Conservation (phyloP, 1,140 invertebrate species). For the Zaprionus camerounensis region DNA sequence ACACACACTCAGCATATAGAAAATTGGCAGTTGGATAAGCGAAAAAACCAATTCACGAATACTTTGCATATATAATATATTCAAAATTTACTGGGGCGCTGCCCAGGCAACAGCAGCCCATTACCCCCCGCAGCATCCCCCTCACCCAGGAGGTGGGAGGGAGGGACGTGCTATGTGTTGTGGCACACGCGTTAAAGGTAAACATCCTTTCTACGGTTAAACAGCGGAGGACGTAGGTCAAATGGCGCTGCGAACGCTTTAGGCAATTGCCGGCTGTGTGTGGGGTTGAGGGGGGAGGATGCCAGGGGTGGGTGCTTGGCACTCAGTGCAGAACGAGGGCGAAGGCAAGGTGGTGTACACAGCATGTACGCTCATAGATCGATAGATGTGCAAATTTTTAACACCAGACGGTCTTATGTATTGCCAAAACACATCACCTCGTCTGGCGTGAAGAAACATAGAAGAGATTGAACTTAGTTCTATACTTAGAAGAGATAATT, state of each 20-base stretch:
- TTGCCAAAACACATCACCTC: neutral
- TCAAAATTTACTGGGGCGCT: constrained; percentile 70
- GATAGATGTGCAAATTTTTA: constrained; percentile 56
- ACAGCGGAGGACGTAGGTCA: constrained; percentile 57
- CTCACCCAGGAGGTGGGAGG: neutral
- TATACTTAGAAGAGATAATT: neutral
- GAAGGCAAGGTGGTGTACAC: neutral
- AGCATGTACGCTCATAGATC: constrained; percentile 13
- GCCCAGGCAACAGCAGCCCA: constrained; percentile 56
- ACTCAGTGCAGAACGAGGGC: neutral
- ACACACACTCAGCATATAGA: constrained; percentile 60
- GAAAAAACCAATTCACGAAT: constrained; percentile 84
- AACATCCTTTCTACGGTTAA: constrained; percentile 70
- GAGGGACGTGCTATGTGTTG: constrained; percentile 30
- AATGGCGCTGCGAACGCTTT: constrained; percentile 57
- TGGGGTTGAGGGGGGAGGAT: neutral
- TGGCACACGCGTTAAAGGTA: constrained; percentile 75
- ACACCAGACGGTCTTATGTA: constrained; percentile 1
- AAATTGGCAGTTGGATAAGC: constrained; percentile 84
- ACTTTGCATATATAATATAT: constrained; percentile 84
- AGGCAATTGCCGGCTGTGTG: constrained; percentile 23
- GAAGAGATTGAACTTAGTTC: neutral
- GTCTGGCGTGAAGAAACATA: neutral
- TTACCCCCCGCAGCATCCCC: constrained; percentile 4
- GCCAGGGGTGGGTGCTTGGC: constrained; percentile 13